Evolutionary conservation across 2,888 invertebrate species (phyloP).

Genomic region (Zeuzera pyrina): DNA sequence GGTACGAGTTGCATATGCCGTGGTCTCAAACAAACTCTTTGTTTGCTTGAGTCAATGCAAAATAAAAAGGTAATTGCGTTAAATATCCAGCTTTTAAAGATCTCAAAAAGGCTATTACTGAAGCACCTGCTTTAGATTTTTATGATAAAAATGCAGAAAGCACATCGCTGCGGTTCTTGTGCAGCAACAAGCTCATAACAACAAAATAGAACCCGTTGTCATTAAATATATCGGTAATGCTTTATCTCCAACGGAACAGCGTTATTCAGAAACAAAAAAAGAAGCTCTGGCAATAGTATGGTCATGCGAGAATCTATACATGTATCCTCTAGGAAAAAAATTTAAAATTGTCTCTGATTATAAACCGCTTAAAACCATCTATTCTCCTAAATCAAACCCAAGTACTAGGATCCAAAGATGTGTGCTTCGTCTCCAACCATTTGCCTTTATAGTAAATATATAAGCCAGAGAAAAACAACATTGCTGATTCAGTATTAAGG

Average conservation of each 20-base stretch:
- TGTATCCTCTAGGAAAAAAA: not conserved
- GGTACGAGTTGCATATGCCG: too few relatives aligned
- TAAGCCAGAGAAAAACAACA: constrained; percentile 9
- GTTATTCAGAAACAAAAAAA: not conserved
- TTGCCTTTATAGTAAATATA: constrained; percentile 8
- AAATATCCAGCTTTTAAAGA: too few relatives aligned
- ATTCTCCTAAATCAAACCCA: constrained; percentile 4
- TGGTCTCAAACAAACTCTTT: too few relatives aligned
- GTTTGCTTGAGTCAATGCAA: too few relatives aligned
- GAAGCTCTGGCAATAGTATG: not conserved
- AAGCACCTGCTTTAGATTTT: too few relatives aligned
- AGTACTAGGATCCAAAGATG: constrained; percentile 7
- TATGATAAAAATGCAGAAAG: not conserved
- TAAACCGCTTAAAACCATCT: constrained; percentile 7
- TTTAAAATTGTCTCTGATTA: constrained; percentile 5
- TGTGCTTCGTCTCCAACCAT: constrained; percentile 7
- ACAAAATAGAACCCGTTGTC: not conserved
- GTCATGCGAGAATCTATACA: not conserved
- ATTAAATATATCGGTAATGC: not conserved
- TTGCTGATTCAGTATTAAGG: constrained; percentile 6
- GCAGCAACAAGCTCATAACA: not conserved
- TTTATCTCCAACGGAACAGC: not conserved
- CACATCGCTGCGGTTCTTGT: not conserved
- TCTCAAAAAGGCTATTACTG: too few relatives aligned
- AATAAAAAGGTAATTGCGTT: too few relatives aligned